Conservation (phyloP, 2,888 invertebrate genomes). For the Chironomus riparius region DNA sequence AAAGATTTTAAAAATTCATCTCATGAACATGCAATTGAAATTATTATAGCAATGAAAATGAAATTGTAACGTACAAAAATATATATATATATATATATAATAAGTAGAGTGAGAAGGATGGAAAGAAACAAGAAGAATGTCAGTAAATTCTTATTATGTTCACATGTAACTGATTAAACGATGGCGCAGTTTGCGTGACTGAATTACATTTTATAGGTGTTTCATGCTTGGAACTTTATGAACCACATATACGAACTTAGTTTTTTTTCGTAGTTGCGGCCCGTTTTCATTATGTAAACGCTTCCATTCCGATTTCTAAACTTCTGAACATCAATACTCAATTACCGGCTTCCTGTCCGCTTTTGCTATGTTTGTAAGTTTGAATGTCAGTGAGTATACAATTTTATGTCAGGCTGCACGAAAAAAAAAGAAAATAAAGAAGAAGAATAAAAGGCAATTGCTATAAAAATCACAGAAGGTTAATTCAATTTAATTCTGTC, state of each 20-base stretch:
- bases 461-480: constrained; percentile 14
- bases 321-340: constrained; percentile 22
- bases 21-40: no score
- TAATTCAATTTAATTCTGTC: constrained; percentile 17
- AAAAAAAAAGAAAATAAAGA: not conserved
- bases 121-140: no score
- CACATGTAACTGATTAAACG: not conserved
- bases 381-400: not conserved
- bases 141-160: not conserved
- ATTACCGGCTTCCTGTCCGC: constrained; percentile 23
- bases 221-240: constrained; percentile 22
- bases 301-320: constrained; percentile 14
- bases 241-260: not conserved
- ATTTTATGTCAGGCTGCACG: not conserved
- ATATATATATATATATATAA: no score
- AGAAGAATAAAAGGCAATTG: not conserved
- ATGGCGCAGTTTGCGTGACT: constrained; percentile 18
- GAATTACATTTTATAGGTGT: constrained; percentile 14
- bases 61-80: no score
- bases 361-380: constrained; percentile 1
- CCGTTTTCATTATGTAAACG: constrained; percentile 5
- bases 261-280: not conserved
- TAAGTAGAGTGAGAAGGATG: no score
- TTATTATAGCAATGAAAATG: no score
- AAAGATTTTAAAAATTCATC: no score